Percentiles rank a stretch among this genome's conserved stretches.
phyloP scores from a whole-genome alignment of 2,888 invertebrate genomes.

The Sarcophaga rosellei region DNA sequence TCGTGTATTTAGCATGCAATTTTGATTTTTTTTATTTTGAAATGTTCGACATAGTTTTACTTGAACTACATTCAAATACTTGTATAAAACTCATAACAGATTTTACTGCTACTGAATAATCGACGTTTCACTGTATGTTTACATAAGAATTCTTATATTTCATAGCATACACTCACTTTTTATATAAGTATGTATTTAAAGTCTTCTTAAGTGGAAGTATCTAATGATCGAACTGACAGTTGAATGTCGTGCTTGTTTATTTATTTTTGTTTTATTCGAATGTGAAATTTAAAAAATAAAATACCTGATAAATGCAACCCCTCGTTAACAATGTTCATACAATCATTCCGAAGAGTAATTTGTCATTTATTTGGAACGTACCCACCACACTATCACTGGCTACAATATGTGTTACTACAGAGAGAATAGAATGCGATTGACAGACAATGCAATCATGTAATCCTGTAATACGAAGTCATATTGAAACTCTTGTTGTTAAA shows the following conservation, averaged over 20 bases:
- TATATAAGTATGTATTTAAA: not conserved
- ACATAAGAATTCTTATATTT: not conserved
- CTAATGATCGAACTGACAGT: slow-evolving; percentile 72
- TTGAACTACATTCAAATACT: no score
- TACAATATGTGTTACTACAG: not conserved
- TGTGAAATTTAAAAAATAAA: slow-evolving; percentile 13
- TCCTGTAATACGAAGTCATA: not conserved
- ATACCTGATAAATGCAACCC: slow-evolving; percentile 16
- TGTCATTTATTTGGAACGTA: slow-evolving; percentile 47
- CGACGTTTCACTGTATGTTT: not conserved
- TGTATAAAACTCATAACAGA: no score
- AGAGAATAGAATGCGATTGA: not conserved
- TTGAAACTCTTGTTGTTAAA: slow-evolving; percentile 65
- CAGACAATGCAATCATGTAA: slow-evolving; percentile 6
- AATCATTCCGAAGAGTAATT: slow-evolving; percentile 52
- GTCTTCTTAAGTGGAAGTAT: not conserved
- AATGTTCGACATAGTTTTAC: no score
- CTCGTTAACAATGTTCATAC: slow-evolving; percentile 13
- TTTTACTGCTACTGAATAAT: no score
- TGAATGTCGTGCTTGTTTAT: slow-evolving; percentile 70
- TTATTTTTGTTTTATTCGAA: slow-evolving; percentile 5
- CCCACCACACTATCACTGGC: not conserved
- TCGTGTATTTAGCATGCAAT: no score
- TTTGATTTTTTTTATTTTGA: no score
- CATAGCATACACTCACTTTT: not conserved